These are phyloP conservation scores for Crypturellus tataupa DNA, from an alignment of 2,797 vertebrate genomes.

Conservation along the genomic window DNA sequence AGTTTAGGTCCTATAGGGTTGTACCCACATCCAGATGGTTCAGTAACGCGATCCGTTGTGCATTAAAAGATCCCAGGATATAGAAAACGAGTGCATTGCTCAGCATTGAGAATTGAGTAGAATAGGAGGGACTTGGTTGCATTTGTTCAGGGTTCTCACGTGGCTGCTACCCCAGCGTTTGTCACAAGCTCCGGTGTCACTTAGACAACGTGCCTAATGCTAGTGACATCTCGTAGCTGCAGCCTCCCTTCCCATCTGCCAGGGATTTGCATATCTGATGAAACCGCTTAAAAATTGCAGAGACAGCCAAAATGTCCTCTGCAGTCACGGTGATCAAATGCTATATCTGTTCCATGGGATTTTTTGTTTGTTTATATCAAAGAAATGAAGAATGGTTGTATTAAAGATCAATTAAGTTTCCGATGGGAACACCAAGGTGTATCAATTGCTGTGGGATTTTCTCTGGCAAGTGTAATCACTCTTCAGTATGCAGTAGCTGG, in stretches of 20 bases:
- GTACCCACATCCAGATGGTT: not conserved
- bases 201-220: not conserved
- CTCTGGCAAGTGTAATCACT: not conserved
- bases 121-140: not conserved
- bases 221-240: not conserved
- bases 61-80: not conserved
- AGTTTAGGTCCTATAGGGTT: not conserved
- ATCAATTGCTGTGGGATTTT: not conserved
- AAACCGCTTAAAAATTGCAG: not conserved
- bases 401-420: not conserved
- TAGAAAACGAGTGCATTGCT: not conserved
- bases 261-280: not conserved
- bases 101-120: not conserved
- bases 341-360: not conserved
- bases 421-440: not conserved
- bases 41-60: not conserved
- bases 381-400: not conserved
- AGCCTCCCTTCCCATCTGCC: constrained; percentile 2
- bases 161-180: not conserved
- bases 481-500: not conserved
- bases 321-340: not conserved
- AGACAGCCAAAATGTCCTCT: not conserved
- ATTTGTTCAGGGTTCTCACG: not conserved
- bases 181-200: not conserved
- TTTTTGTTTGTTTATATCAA: not conserved